Evolutionary conservation across 2,113 vertebrate genomes (phyloP).

Genomic region (Ailuropoda melanoleuca): DNA sequence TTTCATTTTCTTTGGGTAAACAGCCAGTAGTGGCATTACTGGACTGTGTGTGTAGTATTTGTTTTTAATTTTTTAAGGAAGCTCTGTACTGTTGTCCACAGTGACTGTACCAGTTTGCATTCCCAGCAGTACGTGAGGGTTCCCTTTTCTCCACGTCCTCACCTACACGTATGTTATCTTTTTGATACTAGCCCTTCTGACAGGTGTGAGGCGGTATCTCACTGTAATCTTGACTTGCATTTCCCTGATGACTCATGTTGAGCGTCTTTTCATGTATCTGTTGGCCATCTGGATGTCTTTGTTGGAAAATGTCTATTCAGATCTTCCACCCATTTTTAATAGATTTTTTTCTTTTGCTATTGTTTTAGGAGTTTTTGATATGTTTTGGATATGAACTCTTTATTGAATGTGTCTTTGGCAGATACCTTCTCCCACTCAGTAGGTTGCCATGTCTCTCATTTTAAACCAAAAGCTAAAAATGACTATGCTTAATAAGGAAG

Average conservation of each 20-base stretch:
- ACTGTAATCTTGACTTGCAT: neutral
- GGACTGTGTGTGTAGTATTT: neutral
- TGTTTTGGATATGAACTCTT: neutral
- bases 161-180: neutral
- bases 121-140: neutral
- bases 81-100: neutral
- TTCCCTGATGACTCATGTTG: neutral
- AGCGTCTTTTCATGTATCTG: neutral
- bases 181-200: neutral
- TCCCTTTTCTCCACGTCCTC: neutral
- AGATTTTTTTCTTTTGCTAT: neutral
- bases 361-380: neutral
- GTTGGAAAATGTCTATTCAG: neutral
- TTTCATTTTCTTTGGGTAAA: neutral
- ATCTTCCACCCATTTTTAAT: neutral
- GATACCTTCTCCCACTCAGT: neutral
- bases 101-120: neutral
- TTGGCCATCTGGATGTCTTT: neutral
- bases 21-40: neutral
- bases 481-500: neutral
- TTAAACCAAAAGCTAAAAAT: neutral
- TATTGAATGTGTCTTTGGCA: neutral
- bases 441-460: neutral
- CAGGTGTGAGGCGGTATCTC: neutral
- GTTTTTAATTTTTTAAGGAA: neutral